A percentile compares a stretch with the other conserved stretches of the same genome.
These are phyloP conservation scores for Panopea generosa DNA, from an alignment of 2,888 invertebrate genomes.

Conservation along the genomic window DNA sequence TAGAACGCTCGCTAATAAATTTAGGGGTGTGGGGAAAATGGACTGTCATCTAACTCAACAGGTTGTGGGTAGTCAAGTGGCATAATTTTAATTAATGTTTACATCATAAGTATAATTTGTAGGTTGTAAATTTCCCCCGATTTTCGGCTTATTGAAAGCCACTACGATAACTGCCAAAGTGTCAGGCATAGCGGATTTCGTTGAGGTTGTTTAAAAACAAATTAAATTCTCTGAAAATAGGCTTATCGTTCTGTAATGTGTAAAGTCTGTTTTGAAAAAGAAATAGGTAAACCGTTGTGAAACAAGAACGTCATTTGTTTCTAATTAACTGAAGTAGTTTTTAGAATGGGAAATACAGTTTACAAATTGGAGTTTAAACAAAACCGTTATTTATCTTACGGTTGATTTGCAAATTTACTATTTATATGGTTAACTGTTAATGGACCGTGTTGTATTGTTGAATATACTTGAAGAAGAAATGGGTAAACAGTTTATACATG, in stretches of 20 bases:
- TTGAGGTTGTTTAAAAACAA: conserved; percentile 62
- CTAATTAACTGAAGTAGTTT: conserved; percentile 23
- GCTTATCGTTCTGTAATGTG: conserved; percentile 17
- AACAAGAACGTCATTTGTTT: conserved; percentile 32
- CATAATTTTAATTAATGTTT: conserved; percentile 66
- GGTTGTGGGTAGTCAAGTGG: conserved; percentile 51
- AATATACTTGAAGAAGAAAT: no score
- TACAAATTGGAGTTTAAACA: no score
- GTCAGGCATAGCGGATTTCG: conserved; percentile 57
- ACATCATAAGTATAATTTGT: conserved; percentile 55
- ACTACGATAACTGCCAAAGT: conserved; percentile 16
- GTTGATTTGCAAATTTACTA: no score
- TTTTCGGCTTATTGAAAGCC: neutral
- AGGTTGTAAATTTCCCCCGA: conserved; percentile 52
- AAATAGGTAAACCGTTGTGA: conserved; percentile 14
- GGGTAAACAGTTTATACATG: no score
- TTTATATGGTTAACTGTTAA: no score
- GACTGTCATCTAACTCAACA: conserved; percentile 47
- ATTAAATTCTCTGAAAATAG: conserved; percentile 41
- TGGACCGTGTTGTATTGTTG: no score
- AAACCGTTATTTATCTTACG: neutral
- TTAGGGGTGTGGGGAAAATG: neutral
- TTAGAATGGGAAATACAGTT: neutral
- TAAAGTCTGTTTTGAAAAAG: conserved; percentile 36
- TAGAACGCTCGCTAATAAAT: neutral